phyloP scores from a whole-genome alignment of 2,797 vertebrate species.

The Typhlichthys subterraneus region DNA sequence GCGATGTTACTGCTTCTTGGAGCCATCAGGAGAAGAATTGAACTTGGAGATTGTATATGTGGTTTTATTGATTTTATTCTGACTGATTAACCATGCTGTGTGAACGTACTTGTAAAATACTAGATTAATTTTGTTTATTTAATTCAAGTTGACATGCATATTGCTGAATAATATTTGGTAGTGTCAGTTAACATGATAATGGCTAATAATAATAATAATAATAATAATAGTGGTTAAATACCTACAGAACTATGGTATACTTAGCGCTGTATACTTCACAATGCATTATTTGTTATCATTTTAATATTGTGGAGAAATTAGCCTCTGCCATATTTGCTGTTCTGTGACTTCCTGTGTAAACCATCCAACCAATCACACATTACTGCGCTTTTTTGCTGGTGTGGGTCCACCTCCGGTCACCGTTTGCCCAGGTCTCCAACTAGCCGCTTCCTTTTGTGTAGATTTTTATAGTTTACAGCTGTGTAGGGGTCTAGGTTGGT shows the following conservation, averaged over 20 bases:
- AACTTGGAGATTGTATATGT: constrained; percentile 54
- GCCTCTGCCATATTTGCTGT: constrained; percentile 26
- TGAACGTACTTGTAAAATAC: neutral
- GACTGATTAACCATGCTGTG: constrained; percentile 28
- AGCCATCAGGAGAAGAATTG: constrained; percentile 68
- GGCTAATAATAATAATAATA: no score
- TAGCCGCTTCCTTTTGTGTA: no score
- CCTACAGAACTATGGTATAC: no score
- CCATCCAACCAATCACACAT: constrained; percentile 54
- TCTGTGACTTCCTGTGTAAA: constrained; percentile 45
- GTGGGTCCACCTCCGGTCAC: no score
- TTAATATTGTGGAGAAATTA: constrained; percentile 14
- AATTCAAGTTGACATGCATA: no score
- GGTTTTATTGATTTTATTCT: constrained; percentile 33
- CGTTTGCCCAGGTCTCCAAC: neutral
- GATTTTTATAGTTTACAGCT: no score
- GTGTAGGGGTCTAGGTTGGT: no score
- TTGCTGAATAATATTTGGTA: no score
- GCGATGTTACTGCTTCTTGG: constrained; percentile 59
- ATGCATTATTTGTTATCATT: constrained; percentile 3
- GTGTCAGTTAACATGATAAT: no score
- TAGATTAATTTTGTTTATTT: no score
- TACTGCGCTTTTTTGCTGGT: constrained; percentile 28
- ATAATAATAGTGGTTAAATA: no score
- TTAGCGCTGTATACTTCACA: no score